A percentile compares a stretch with the other conserved stretches of the same genome.
Conservation (phyloP, 1,140 invertebrate species). For the Formica exsecta region DNA sequence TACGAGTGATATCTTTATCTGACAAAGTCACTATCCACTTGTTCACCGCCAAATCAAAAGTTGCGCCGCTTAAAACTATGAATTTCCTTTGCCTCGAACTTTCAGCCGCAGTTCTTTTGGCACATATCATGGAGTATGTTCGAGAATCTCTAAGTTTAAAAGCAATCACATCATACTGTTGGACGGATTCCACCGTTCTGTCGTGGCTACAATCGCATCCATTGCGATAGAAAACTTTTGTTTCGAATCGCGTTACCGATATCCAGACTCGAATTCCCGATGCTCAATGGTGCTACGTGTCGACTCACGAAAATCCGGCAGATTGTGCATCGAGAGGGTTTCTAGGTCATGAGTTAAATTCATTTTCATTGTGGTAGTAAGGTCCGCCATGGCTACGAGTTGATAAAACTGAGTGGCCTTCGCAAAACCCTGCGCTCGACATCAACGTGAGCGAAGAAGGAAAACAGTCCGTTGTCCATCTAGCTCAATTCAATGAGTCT, state of each 20-base stretch:
- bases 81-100: constrained; percentile 5
- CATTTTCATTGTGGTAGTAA: constrained; percentile 58
- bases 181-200: neutral
- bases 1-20: constrained; percentile 50
- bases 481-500: neutral
- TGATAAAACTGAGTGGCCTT: neutral
- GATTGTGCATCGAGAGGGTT: constrained; percentile 63
- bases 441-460: neutral
- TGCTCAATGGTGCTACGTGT: neutral
- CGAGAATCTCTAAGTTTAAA: neutral
- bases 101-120: constrained; percentile 63
- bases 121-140: constrained; percentile 54
- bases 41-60: constrained; percentile 58
- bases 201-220: neutral
- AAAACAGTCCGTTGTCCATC: neutral
- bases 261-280: neutral
- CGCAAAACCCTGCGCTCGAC: neutral
- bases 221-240: neutral
- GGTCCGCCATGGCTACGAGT: constrained; percentile 60
- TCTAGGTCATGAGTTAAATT: constrained; percentile 12
- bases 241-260: constrained; percentile 8
- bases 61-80: constrained; percentile 63
- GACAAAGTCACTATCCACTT: neutral
- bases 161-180: neutral
- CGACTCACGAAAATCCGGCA: neutral